Percentiles rank a stretch among this genome's conserved stretches.
phyloP scores from a whole-genome alignment of 2,888 invertebrate genomes.

The Apotomis turbidana region DNA sequence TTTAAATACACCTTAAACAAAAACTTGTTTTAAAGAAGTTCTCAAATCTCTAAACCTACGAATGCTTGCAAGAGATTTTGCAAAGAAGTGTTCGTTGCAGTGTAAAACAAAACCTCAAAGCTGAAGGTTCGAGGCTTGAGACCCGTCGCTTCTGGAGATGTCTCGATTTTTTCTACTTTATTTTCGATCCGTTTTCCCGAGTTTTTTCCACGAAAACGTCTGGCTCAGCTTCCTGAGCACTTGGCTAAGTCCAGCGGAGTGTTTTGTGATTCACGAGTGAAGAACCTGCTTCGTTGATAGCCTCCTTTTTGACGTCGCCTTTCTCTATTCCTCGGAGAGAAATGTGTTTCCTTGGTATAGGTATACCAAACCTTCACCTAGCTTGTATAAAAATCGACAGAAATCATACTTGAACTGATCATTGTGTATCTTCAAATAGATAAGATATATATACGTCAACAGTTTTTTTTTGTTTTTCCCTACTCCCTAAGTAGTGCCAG shows the following conservation, averaged over 20 bases:
- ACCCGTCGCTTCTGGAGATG: conserved; percentile 76
- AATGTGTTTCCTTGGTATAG: not conserved
- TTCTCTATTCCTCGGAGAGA: not conserved
- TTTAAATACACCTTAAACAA: no score
- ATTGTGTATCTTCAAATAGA: no score
- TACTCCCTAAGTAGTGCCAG: not conserved
- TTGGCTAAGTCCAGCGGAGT: conserved; percentile 39
- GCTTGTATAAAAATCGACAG: no score
- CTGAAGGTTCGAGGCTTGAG: conserved; percentile 75
- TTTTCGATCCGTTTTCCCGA: conserved; percentile 78
- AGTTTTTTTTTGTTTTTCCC: no score
- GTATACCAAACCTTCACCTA: no score
- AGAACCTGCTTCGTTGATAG: conserved; percentile 23
- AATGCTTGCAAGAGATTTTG: not conserved
- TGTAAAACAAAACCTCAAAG: conserved; percentile 61
- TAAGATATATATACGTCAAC: no score
- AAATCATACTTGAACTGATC: no score
- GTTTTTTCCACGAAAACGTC: conserved; percentile 74
- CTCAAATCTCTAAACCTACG: no score
- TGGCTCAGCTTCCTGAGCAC: conserved; percentile 73
- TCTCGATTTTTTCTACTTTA: conserved; percentile 81
- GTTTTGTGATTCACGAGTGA: conserved; percentile 35
- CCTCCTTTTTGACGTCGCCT: conserved; percentile 16
- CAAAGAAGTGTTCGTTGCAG: conserved; percentile 48
- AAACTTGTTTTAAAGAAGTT: no score